phyloP scores from a whole-genome alignment of 2,888 invertebrate genomes.

The Lacanobia oleracea region DNA sequence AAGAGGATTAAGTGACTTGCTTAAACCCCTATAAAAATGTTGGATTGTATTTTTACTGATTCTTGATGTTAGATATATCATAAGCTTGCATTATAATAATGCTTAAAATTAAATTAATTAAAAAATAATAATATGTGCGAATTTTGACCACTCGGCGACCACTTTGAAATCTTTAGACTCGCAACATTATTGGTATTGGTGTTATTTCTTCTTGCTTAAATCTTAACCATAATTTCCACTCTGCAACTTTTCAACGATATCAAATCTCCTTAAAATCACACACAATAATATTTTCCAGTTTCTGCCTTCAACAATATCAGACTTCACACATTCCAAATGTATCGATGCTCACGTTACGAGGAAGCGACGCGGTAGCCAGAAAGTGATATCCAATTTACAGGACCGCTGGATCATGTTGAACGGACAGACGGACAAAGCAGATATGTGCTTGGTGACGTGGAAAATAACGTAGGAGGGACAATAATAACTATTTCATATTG shows the following conservation, averaged over 20 bases:
- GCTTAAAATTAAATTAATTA: too few relatives aligned
- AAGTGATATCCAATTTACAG: slow-evolving; percentile 53
- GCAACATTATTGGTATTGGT: too few relatives aligned
- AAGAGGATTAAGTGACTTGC: too few relatives aligned
- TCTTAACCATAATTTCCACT: too few relatives aligned
- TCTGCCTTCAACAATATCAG: background rate
- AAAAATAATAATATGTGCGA: too few relatives aligned
- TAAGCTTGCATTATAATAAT: too few relatives aligned
- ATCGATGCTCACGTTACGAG: slow-evolving; percentile 12
- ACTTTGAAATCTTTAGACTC: too few relatives aligned
- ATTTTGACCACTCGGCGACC: too few relatives aligned
- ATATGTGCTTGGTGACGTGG: slow-evolving; percentile 15
- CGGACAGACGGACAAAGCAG: slow-evolving; percentile 30
- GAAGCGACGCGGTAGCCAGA: slow-evolving; percentile 21
- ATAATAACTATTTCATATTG: slow-evolving; percentile 31
- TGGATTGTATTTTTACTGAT: too few relatives aligned
- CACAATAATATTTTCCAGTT: background rate
- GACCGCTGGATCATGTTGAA: slow-evolving; percentile 38
- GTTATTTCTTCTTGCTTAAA: too few relatives aligned
- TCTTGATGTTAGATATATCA: too few relatives aligned
- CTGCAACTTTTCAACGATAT: background rate
- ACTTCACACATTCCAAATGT: slow-evolving; percentile 4
- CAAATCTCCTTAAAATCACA: background rate
- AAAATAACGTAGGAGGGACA: slow-evolving; percentile 28
- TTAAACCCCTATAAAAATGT: too few relatives aligned